These are phyloP conservation scores for Camelus bactrianus DNA, from an alignment of 2,113 vertebrate genomes.

Conservation along the genomic window DNA sequence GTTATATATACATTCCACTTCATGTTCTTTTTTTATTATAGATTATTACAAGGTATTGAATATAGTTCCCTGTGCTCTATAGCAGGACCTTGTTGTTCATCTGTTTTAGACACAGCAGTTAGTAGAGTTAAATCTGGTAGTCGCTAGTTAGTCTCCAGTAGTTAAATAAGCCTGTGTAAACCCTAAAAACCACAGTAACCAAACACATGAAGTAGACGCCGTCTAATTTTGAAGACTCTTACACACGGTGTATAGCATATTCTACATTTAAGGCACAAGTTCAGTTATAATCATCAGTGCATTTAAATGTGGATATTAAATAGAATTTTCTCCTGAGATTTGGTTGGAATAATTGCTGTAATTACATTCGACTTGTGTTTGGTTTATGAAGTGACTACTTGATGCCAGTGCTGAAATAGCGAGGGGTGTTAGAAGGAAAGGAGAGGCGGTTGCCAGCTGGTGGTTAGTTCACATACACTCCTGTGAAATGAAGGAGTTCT, in stretches of 20 bases:
- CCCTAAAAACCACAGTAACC: conserved; percentile 7
- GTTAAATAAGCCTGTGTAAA: conserved; percentile 44
- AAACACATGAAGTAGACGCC: neutral
- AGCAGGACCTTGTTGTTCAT: no score
- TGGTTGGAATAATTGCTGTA: neutral
- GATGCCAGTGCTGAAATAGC: neutral
- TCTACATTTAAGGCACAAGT: neutral
- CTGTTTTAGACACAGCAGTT: no score
- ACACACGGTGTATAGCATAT: neutral
- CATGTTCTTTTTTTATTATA: no score
- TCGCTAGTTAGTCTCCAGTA: neutral
- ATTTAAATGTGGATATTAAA: neutral
- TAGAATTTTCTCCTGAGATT: conserved; percentile 6
- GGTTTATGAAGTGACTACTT: neutral
- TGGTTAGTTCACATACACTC: neutral
- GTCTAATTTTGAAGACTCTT: conserved; percentile 7
- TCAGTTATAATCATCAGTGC: neutral
- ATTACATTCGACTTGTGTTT: conserved; percentile 3
- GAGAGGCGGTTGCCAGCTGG: neutral
- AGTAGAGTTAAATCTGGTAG: neutral
- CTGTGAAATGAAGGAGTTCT: neutral
- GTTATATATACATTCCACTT: no score
- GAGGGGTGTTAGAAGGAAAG: neutral
- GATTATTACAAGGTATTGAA: no score
- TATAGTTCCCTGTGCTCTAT: no score